Evolutionary conservation across 2,113 vertebrate genomes (phyloP).

Genomic region (Columba janthina): DNA sequence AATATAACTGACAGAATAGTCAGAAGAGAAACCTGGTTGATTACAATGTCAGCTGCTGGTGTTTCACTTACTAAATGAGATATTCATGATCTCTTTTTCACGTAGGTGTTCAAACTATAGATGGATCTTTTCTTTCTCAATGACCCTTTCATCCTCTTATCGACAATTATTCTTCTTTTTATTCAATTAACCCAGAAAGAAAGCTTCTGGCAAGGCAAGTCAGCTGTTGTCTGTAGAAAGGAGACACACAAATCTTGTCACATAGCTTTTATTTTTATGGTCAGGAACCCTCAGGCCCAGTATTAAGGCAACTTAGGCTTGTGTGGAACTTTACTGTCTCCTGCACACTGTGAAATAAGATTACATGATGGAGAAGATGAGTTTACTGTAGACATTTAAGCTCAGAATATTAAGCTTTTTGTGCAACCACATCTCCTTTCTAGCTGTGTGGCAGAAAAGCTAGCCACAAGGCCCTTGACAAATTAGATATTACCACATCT

Average conservation of each 20-base stretch:
- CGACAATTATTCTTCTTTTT: conserved; percentile 67
- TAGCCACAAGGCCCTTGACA: conserved; percentile 76
- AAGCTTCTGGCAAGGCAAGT: conserved; percentile 65
- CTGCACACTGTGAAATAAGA: conserved; percentile 78
- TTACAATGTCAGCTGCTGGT: conserved; percentile 55
- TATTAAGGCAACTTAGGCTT: conserved; percentile 71
- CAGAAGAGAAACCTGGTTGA: background rate
- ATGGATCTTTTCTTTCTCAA: conserved; percentile 58
- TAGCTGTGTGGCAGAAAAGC: conserved; percentile 73
- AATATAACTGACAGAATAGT: background rate
- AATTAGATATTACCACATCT: conserved; percentile 82
- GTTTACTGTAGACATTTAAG: conserved; percentile 71
- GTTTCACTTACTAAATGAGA: conserved; percentile 47
- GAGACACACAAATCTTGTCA: conserved; percentile 72
- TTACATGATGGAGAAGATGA: conserved; percentile 74
- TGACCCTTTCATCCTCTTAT: conserved; percentile 71
- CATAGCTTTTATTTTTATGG: conserved; percentile 73
- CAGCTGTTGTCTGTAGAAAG: conserved; percentile 71
- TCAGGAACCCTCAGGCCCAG: conserved; percentile 72
- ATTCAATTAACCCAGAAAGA: conserved; percentile 76
- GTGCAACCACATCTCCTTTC: conserved; percentile 61
- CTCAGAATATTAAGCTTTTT: conserved; percentile 74
- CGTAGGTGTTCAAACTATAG: conserved; percentile 36
- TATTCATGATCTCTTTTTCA: conserved; percentile 23
- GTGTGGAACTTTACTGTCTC: conserved; percentile 73